A percentile compares a stretch with the other conserved stretches of the same genome.
Conservation (phyloP, 2,797 vertebrate species). For the Sebastes wilsoni region DNA sequence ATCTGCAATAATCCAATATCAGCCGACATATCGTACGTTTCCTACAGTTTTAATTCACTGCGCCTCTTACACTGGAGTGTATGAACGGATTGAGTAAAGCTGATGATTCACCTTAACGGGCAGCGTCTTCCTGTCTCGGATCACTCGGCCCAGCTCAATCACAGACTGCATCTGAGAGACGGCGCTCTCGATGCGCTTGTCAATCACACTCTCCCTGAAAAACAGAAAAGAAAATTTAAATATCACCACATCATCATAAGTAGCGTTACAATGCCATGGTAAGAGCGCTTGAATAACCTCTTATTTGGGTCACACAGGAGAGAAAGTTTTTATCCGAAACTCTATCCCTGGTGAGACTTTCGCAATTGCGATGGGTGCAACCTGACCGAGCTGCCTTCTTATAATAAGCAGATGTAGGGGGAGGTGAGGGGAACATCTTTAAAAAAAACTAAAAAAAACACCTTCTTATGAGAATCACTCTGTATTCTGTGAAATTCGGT, state of each 20-base stretch:
- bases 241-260: neutral
- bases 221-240: conserved; percentile 10
- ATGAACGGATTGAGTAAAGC: neutral
- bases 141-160: conserved; percentile 96
- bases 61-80: neutral
- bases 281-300: neutral
- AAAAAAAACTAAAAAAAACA: neutral
- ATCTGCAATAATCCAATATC: neutral
- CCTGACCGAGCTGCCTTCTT: neutral
- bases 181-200: conserved; percentile 93
- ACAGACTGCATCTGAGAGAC: conserved; percentile 97
- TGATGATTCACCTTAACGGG: conserved; percentile 89
- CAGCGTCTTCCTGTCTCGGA: conserved; percentile 95
- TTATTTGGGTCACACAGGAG: neutral
- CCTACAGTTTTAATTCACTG: neutral
- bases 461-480: neutral
- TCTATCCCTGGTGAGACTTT: neutral
- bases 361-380: neutral
- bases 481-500: neutral
- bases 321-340: neutral
- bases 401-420: neutral
- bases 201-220: conserved; percentile 90
- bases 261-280: neutral
- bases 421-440: conserved; percentile 2
- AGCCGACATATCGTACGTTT: neutral